Conservation (phyloP, 2,888 invertebrate species). For the Amphipoea oculea region DNA sequence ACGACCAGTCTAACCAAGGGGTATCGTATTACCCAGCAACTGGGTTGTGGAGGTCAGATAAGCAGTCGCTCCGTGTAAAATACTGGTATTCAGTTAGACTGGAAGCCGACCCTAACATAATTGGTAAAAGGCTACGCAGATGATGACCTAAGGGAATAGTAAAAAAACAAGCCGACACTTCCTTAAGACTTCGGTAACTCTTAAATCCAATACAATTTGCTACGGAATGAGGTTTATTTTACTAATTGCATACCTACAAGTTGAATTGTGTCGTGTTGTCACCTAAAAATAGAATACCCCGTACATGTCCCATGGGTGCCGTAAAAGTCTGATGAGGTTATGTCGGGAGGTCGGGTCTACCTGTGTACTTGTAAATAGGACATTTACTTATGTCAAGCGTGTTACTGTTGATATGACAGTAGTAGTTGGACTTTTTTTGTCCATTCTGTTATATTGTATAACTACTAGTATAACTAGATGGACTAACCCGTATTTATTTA, state of each 20-base stretch:
- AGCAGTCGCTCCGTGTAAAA: no score
- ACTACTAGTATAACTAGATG: no score
- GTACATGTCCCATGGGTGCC: slow-evolving; percentile 35
- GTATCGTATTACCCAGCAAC: no score
- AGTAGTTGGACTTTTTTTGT: not conserved
- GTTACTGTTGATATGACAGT: not conserved
- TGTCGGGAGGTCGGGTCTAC: slow-evolving; percentile 34
- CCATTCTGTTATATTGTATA: no score
- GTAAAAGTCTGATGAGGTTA: slow-evolving; percentile 41
- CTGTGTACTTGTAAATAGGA: slow-evolving; percentile 14
- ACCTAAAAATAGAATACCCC: slow-evolving; percentile 41
- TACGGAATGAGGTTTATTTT: slow-evolving; percentile 38
- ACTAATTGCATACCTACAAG: not conserved
- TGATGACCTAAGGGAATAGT: slow-evolving; percentile 7
- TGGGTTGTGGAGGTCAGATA: no score
- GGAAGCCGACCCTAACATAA: no score
- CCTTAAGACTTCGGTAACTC: slow-evolving; percentile 30
- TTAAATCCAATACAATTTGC: slow-evolving; percentile 48
- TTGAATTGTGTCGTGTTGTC: slow-evolving; percentile 26
- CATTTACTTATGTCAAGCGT: not conserved
- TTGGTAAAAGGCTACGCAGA: no score
- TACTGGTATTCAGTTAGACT: no score
- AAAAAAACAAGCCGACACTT: slow-evolving; percentile 35
- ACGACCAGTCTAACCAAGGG: no score
- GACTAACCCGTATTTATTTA: not conserved